phyloP scores from a whole-genome alignment of 2,888 invertebrate genomes.

The Neoaliturus tenellus region DNA sequence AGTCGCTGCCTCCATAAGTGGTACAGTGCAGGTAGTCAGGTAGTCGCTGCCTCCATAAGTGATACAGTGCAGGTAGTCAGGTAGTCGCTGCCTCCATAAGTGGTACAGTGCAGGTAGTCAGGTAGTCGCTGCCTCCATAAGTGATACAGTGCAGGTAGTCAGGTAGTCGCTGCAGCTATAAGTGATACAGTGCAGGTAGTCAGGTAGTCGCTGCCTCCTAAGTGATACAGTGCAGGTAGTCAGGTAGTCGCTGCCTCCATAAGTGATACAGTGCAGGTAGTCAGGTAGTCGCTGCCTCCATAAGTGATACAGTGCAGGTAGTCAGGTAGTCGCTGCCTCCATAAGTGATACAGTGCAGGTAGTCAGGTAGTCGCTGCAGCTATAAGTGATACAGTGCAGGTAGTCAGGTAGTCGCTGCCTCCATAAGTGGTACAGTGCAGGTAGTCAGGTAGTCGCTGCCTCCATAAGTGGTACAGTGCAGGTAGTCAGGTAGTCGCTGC shows the following conservation, averaged over 20 bases:
- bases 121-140: neutral
- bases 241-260: neutral
- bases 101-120: neutral
- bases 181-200: neutral
- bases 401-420: neutral
- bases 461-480: neutral
- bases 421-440: neutral
- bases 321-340: neutral
- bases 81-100: neutral
- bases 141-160: neutral
- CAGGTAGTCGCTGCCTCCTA: neutral
- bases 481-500: neutral
- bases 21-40: neutral
- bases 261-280: neutral
- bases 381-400: neutral
- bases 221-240: neutral
- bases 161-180: neutral
- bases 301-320: neutral
- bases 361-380: neutral
- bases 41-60: neutral
- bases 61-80: neutral
- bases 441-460: neutral
- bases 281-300: neutral
- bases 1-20: neutral
- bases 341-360: neutral